phyloP scores from a whole-genome alignment of 2,113 vertebrate species.

The Zingel zingel region DNA sequence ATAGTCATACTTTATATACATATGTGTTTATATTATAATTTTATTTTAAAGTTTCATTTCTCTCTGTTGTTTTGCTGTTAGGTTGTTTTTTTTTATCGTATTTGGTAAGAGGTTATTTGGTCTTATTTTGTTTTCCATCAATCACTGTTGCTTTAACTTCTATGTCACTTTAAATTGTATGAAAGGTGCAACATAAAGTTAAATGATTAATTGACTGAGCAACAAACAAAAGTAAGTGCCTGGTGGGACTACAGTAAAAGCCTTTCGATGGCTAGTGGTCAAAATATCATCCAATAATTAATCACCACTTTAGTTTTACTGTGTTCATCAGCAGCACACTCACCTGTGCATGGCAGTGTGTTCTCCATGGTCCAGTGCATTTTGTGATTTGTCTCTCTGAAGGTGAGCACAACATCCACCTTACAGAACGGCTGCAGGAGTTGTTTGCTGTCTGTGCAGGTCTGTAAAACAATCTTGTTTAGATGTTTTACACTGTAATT shows the following conservation, averaged over 20 bases:
- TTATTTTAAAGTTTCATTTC: neutral
- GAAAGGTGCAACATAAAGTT: conserved; percentile 37
- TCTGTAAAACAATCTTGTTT: conserved; percentile 64
- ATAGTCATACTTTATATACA: no score
- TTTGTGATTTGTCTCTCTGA: conserved; percentile 78
- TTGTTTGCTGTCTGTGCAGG: conserved; percentile 44
- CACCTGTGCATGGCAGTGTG: conserved; percentile 77
- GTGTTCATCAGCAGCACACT: conserved; percentile 70
- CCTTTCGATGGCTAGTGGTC: conserved; percentile 52
- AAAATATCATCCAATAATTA: conserved; percentile 71
- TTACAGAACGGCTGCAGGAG: conserved; percentile 76
- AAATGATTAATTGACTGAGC: conserved; percentile 48
- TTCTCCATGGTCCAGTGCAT: conserved; percentile 84
- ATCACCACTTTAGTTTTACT: conserved; percentile 73
- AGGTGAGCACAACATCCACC: conserved; percentile 79
- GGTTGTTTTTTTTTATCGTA: neutral
- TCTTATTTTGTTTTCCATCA: neutral
- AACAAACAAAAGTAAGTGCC: conserved; percentile 60
- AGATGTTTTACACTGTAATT: conserved; percentile 34
- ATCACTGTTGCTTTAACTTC: conserved; percentile 13
- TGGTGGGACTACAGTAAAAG: conserved; percentile 59
- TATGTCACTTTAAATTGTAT: conserved; percentile 18
- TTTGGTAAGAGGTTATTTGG: neutral
- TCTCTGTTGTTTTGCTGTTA: neutral
- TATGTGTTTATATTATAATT: neutral